Percentiles rank a stretch among this genome's conserved stretches.
phyloP scores from a whole-genome alignment of 2,797 vertebrate genomes.

The Silurus lanzhouensis region DNA sequence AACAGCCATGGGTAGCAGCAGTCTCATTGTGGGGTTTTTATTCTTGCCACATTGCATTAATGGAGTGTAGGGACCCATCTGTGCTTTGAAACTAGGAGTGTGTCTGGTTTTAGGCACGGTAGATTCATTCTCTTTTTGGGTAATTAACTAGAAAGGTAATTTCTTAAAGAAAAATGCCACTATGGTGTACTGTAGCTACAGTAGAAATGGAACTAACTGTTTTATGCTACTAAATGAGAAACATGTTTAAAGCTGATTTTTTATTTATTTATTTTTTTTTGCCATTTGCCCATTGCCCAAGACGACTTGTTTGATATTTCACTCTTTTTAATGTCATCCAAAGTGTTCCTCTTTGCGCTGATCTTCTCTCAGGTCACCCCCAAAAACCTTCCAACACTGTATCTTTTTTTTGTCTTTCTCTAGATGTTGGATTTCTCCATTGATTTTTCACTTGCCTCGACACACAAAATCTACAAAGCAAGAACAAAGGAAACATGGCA shows the following conservation, averaged over 20 bases:
- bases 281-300: background rate
- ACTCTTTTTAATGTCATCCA: slow-evolving; percentile 35
- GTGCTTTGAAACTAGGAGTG: slow-evolving; percentile 32
- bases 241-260: background rate
- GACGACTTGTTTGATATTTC: slow-evolving; percentile 46
- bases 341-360: slow-evolving; percentile 32
- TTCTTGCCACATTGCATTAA: slow-evolving; percentile 44
- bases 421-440: slow-evolving; percentile 50
- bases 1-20: slow-evolving; percentile 28
- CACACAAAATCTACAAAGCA: slow-evolving; percentile 53
- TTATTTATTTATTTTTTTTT: background rate
- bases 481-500: slow-evolving; percentile 51
- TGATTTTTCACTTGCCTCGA: slow-evolving; percentile 44
- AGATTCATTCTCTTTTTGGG: slow-evolving; percentile 18
- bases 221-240: slow-evolving; percentile 18
- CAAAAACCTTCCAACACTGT: slow-evolving; percentile 49
- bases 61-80: slow-evolving; percentile 33
- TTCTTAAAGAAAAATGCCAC: slow-evolving; percentile 25
- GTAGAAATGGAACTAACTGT: background rate
- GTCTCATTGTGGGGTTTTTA: slow-evolving; percentile 22
- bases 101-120: slow-evolving; percentile 8
- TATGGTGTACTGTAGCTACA: slow-evolving; percentile 22
- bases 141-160: slow-evolving; percentile 37
- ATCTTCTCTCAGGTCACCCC: slow-evolving; percentile 54
- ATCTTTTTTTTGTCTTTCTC: slow-evolving; percentile 22